Evolutionary conservation across 2,888 invertebrate genomes (phyloP), one percentile per base, ranked within the genome.

Genomic region (Monoplex corrugatus): DNA sequence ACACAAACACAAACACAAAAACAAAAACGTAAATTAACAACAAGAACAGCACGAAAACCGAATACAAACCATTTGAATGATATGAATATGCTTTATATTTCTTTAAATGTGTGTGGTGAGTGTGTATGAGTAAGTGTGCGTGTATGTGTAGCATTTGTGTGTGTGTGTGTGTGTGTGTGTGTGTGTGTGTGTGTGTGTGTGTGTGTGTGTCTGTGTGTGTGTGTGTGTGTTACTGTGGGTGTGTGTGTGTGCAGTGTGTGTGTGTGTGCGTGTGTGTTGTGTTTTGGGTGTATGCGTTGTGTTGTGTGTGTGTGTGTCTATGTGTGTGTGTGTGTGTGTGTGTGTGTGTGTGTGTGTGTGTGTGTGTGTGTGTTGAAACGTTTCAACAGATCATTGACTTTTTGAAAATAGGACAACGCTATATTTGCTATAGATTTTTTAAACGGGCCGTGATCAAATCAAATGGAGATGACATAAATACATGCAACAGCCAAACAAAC

Each of bases 141-240:
- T 57, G 57, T 57, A 10, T 57, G 10, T 57, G 10, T 57, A 10
- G 57, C 32, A 32, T n/a, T 28, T 68, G 68, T n/a, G 68, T n/a
- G 68, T n/a, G n/a, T 28, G 68, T n/a, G 68, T n/a, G 68, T n/a
- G 68, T n/a, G 68, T n/a, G 68, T n/a, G 68, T n/a, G 68, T 68
- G 68, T 68, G 68, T 68, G n/a, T 68, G 68, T n/a, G 68, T 2
- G 68, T n/a, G 68, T 68, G 68, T 68, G 68, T 68, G 68, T 68
- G 43, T 28, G 8, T 43, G 43, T 43, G 43, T 40, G 78, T 23
- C 8, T 23, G 78, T 80, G 78, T 78, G n/a, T 68, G 68, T n/a
- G 1, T 68, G n/a, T 68, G 68, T 68, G n/a, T 68, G 2, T 50
- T 13, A 13, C 10, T 8, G 10, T 50, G 50, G 50, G 50, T 16